A percentile compares a stretch with the other conserved stretches of the same genome.
Conservation (phyloP, 2,113 vertebrate species). For the Gadus chalcogrammus region DNA sequence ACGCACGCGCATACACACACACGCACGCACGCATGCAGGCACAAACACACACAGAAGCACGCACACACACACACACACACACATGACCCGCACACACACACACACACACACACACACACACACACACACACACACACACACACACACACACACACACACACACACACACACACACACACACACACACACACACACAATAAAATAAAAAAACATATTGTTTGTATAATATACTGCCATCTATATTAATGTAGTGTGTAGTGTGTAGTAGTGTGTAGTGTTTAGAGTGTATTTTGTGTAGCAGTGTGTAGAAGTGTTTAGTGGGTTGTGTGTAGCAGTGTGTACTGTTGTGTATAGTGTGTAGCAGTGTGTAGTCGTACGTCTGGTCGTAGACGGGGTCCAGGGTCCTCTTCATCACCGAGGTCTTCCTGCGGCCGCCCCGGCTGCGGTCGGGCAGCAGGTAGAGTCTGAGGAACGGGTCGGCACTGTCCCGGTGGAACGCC, state of each 20-base stretch:
- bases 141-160: not conserved
- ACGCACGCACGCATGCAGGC: too few relatives aligned
- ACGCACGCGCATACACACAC: too few relatives aligned
- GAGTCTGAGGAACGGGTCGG: slow-evolving; percentile 90
- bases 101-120: too few relatives aligned
- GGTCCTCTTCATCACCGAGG: slow-evolving; percentile 85
- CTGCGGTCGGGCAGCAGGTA: slow-evolving; percentile 95
- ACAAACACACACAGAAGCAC: not conserved
- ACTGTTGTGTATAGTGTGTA: not conserved
- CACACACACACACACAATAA: too few relatives aligned
- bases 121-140: too few relatives aligned
- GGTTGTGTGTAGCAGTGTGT: not conserved
- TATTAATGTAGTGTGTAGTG: too few relatives aligned
- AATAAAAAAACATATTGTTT: too few relatives aligned
- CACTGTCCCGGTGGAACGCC: slow-evolving; percentile 90
- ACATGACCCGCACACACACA: not conserved
- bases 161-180: not conserved
- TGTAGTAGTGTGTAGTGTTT: too few relatives aligned
- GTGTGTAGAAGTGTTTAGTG: too few relatives aligned
- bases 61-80: not conserved
- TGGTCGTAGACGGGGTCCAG: slow-evolving; percentile 93
- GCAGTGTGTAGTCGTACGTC: slow-evolving; percentile 72
- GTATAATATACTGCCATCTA: too few relatives aligned
- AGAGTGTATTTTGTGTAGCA: too few relatives aligned
- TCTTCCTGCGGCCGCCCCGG: slow-evolving; percentile 91